These are phyloP conservation scores for Hephaestus fuliginosus DNA, from an alignment of 2,797 vertebrate genomes.

Conservation along the genomic window DNA sequence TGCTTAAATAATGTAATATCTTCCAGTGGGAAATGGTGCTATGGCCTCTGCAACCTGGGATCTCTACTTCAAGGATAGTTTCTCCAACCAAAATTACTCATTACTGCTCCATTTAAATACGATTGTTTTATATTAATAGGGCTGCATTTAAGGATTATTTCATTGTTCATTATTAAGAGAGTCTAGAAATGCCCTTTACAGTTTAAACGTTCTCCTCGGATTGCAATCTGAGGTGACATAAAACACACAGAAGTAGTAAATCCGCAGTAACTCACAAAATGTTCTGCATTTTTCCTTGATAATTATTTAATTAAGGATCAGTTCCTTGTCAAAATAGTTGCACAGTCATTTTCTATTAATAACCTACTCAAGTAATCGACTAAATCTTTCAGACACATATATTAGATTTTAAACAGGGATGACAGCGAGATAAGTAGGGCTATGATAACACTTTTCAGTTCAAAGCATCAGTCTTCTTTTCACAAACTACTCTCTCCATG, in stretches of 20 bases:
- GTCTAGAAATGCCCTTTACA: not conserved
- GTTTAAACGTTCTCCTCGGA: not conserved
- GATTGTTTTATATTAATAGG: not conserved
- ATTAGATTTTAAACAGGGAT: not conserved
- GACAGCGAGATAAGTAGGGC: not conserved
- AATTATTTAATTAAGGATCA: not conserved
- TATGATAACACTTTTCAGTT: not conserved
- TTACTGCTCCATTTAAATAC: not conserved
- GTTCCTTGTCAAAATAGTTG: not conserved
- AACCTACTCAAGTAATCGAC: not conserved
- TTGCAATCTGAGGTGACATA: too few species aligned
- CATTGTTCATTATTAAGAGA: not conserved
- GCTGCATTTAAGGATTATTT: not conserved
- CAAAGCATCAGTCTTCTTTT: not conserved
- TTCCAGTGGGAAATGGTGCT: conserved; percentile 18
- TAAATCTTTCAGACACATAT: not conserved
- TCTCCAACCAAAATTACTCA: not conserved
- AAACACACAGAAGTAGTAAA: not conserved
- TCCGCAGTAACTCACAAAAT: not conserved
- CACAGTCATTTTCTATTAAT: not conserved
- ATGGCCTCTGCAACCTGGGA: not conserved
- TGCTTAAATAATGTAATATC: conserved; percentile 27
- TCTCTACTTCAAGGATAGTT: not conserved
- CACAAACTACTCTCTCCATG: not conserved
- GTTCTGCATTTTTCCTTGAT: not conserved